Evolutionary conservation across 2,888 invertebrate species (phyloP), one percentile per base, ranked within the genome.

Genomic region (Heliconius ethilla): DNA sequence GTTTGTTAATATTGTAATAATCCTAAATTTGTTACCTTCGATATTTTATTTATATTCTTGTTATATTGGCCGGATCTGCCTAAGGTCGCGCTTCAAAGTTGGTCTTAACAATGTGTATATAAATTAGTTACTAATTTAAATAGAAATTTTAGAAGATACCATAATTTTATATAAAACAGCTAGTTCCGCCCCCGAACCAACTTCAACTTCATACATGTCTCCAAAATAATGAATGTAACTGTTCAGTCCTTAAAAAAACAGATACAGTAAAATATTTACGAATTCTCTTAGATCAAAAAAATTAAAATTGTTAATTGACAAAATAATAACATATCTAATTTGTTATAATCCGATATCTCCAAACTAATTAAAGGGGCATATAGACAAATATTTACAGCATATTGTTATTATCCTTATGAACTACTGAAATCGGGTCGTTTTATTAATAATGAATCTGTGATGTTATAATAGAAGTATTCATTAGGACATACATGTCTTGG

Each of bases 381-480:
- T 10, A 3, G n/a, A 55, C 27, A 70, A 59, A 55, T 55, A 33
- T 55, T 72, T 59, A 59, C 27, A 59, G 29, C n/a, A 33, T 55
- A 27, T 33, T 70, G n/a, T 55, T 33, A 70, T 59, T 72, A n/a
- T 59, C 11, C 13, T 25, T 75, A 75, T 51, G 22, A 75, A 67
- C 22, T 66, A 67, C 25, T 72, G 22, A 51, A 70, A 63, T 83
- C 82, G 81, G 84, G 82, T 82, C 82, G 81, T 81, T 78, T 80
- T 85, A 85, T 70, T 78, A 78, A 79, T 75, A 74, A 78, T 86
- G 86, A 89, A 91, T 89, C 92, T 92, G 92, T 92, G 92, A 92
- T 93, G 89, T 90, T 89, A 77, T 81, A 84, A 87, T 84, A 83
- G 84, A 72, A 86, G 87, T 87, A 87, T 88, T 88, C 86, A 85